Percentiles rank a stretch among this genome's conserved stretches.
Evolutionary conservation across 2,113 vertebrate species (phyloP).

Genomic region (Rana temporaria): DNA sequence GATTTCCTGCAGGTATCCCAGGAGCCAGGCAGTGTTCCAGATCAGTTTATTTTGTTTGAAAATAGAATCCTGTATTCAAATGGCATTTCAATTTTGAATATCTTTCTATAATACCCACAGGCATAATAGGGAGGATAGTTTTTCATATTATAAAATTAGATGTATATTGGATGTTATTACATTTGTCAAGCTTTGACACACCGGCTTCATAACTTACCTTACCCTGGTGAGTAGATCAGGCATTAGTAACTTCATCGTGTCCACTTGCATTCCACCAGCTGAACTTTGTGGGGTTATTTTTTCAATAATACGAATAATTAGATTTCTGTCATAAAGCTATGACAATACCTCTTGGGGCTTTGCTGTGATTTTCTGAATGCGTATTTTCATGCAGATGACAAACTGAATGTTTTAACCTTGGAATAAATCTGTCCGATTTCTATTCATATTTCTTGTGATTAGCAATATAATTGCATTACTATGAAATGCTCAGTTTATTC

Average conservation of each 20-base stretch:
- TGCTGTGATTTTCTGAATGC: slow-evolving; percentile 11
- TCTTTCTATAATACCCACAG: slow-evolving; percentile 54
- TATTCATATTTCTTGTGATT: slow-evolving; percentile 19
- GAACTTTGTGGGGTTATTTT: slow-evolving; percentile 36
- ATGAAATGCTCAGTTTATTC: slow-evolving; percentile 17
- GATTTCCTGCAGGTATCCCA: slow-evolving; percentile 54
- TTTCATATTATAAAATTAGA: slow-evolving; percentile 58
- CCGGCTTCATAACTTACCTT: slow-evolving; percentile 48
- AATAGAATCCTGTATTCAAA: slow-evolving; percentile 57
- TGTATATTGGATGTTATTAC: slow-evolving; percentile 58
- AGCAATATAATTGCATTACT: slow-evolving; percentile 8
- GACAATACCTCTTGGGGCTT: slow-evolving; percentile 41
- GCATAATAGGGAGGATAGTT: slow-evolving; percentile 51
- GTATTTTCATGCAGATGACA: slow-evolving; percentile 5
- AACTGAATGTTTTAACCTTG: slow-evolving; percentile 22
- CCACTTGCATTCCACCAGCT: slow-evolving; percentile 30
- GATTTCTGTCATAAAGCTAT: slow-evolving; percentile 43
- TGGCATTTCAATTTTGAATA: slow-evolving; percentile 57
- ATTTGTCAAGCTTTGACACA: slow-evolving; percentile 51
- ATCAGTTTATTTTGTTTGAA: slow-evolving; percentile 56
- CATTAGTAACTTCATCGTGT: slow-evolving; percentile 41
- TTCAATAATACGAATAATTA: slow-evolving; percentile 47
- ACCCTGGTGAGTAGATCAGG: slow-evolving; percentile 50
- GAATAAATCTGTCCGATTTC: slow-evolving; percentile 10
- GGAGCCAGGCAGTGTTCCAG: slow-evolving; percentile 54